phyloP scores from a whole-genome alignment of 2,113 vertebrate genomes.

The Cervus canadensis region DNA sequence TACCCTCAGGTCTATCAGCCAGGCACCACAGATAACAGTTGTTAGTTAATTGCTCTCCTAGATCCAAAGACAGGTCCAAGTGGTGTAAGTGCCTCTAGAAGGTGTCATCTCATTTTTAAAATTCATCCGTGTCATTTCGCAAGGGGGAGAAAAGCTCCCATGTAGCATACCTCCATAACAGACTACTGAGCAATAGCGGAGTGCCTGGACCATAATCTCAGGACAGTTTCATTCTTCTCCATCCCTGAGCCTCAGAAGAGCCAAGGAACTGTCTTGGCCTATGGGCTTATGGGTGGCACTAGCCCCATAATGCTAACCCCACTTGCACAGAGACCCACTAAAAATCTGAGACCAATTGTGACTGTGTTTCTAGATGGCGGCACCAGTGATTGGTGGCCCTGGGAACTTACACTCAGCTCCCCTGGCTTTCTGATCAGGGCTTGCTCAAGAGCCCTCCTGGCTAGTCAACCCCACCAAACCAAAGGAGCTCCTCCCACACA shows the following conservation, averaged over 20 bases:
- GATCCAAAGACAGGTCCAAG: background rate
- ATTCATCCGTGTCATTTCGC: background rate
- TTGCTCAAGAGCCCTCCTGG: background rate
- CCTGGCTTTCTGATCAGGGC: background rate
- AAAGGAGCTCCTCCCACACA: background rate
- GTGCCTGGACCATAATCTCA: background rate
- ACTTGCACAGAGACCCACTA: background rate
- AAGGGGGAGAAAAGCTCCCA: background rate
- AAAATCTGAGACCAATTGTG: background rate
- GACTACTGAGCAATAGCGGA: background rate
- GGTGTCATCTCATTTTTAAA: background rate
- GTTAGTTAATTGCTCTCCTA: background rate
- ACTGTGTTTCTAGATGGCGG: background rate
- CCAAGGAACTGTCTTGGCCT: background rate
- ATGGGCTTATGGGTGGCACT: background rate
- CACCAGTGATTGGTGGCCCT: background rate
- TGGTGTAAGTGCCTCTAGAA: background rate
- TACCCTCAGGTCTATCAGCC: background rate
- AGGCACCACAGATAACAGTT: background rate
- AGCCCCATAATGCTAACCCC: background rate
- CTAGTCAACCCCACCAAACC: background rate
- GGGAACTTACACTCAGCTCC: background rate
- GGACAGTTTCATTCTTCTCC: background rate
- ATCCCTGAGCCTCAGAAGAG: background rate
- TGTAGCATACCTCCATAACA: background rate